Evolutionary conservation across 2,113 vertebrate species (phyloP).

Genomic region (Miniopterus natalensis): DNA sequence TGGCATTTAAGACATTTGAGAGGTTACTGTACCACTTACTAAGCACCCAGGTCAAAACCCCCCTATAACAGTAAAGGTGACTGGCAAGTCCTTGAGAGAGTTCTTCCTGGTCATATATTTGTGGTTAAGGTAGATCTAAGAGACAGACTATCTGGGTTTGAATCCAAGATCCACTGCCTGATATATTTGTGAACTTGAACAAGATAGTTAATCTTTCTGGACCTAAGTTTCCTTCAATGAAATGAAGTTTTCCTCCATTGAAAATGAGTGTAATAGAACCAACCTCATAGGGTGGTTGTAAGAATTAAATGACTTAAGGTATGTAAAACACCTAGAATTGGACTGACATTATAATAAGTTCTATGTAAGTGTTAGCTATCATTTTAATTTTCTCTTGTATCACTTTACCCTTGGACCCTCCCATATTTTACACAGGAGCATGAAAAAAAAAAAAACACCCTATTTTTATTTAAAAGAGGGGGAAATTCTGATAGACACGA

Average conservation of each 20-base stretch:
- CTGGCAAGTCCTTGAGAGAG: neutral
- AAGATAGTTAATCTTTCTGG: neutral
- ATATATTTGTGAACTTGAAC: neutral
- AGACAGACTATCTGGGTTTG: neutral
- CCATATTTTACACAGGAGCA: neutral
- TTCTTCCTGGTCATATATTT: neutral
- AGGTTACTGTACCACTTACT: neutral
- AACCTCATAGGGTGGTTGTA: neutral
- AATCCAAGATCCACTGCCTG: neutral
- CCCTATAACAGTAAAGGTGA: neutral
- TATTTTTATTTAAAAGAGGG: neutral
- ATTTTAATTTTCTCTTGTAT: conserved; percentile 33
- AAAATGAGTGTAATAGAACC: conserved; percentile 1
- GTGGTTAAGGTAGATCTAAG: neutral
- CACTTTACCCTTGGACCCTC: neutral
- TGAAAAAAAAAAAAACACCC: neutral
- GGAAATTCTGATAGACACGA: neutral
- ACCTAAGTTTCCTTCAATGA: neutral
- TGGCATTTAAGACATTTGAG: neutral
- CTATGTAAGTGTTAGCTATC: neutral
- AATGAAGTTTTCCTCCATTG: conserved; percentile 5
- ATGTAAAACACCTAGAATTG: neutral
- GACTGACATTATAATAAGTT: neutral
- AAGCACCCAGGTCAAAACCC: neutral
- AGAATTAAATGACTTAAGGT: neutral